Evolutionary conservation across 2,888 invertebrate genomes (phyloP), one percentile per base, ranked within the genome.

Genomic region (Gymnosoma rotundatum): DNA sequence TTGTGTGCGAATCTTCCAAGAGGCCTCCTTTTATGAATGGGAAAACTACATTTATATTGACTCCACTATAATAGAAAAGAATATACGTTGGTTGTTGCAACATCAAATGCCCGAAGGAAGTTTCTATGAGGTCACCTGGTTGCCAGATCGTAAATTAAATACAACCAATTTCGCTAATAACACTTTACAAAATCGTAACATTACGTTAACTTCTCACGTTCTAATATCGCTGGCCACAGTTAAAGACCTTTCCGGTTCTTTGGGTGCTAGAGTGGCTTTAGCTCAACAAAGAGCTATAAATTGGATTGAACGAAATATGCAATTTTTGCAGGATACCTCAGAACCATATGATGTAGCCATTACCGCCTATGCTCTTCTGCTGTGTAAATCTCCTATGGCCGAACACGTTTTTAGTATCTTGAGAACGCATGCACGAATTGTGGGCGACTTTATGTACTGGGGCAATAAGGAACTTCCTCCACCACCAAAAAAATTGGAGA

Each of bases 1-100:
- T 92, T 97, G 97, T 89, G 96, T 97, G 0, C 94, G 97, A 86
- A 94, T 97, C 66, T 95, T 99, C 91, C 96, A 98, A 91, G 97
- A 97, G 90, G 98, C 98, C 0, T 96, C 96, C 50, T 98, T 98
- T 92, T 98, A 98, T 89, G 98, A 99, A 91, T 99, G 98, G 98
- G 98, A 98, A 93, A 97, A 98, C 91, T 97, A 95, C 89, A 95
- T 99, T 75, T 99, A 97, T 92, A 97, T 99, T 86, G 98, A 98
- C 91, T 96, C 97, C 0, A 93, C 94, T 58, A 96, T 97, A 4
- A 97, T 98, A 88, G 95, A 96, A 6, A 95, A 95, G 90, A 95
- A 98, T 0, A 96, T 98, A 2, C 93, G 95, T 0, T 99, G 98
- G 97, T 93, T 99, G 3, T 92, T 98, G 76, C 93, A 95, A 69